Base-by-base conservation (phyloP, 1,140 invertebrate genomes). In the Caenorhabditis brenneri region DNA sequence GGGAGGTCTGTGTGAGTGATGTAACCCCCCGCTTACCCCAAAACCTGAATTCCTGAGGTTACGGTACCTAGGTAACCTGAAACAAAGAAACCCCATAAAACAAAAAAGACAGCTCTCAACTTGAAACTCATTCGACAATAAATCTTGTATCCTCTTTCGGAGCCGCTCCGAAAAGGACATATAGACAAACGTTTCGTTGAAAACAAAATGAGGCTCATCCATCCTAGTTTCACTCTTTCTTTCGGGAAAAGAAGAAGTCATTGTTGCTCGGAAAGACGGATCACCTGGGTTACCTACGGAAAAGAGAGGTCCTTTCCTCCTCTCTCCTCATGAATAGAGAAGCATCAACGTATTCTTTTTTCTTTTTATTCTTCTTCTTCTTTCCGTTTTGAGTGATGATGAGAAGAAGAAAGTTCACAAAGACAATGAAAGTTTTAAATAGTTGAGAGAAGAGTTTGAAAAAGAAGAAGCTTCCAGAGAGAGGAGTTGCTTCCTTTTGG, bases 271-370 rank as follows among this genome's bases (percentile, higher is more conserved):
- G 65, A 31, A 65, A 65, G 58, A 65, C 65, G 65, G n/a, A 74
- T 74, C 65, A 74, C 65, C 65, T 74, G 65, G 65, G 65, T 74
- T 74, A 74, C 65, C 65, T 74, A 42, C 65, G 65, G 65, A 29
- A 27, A 27, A 22, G 9, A 36, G n/a, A n/a, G n/a, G n/a, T n/a
- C n/a, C n/a, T n/a, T n/a, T n/a, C n/a, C n/a, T n/a, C n/a, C n/a
- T n/a, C n/a, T n/a, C n/a, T n/a, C n/a, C n/a, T n/a, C n/a, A n/a
- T 27, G 19, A n/a, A 46, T 24, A 33, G 58, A 65, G 31, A 19
- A 36, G 36, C 65, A 10, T n/a, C n/a, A 24, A 42, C 65, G 36
- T 42, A 74, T 74, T 74, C 65, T 74, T 74, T 19, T 74, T 74
- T 74, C 36, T 39, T 74, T 74, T 74, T 74, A 74, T 74, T 74